Conservation (phyloP, 2,113 vertebrate species). For the Eolophus roseicapilla region DNA sequence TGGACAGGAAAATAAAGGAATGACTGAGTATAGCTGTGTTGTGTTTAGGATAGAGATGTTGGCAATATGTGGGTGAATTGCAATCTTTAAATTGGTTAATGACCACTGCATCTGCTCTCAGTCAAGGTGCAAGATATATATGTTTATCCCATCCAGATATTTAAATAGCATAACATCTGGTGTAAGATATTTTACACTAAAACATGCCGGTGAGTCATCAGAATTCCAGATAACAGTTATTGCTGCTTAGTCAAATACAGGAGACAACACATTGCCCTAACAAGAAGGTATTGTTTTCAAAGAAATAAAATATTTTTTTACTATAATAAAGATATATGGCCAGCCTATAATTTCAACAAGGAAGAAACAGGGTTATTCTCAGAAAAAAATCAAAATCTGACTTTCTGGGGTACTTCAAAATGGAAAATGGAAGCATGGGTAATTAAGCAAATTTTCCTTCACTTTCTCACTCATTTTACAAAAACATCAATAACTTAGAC, state of each 20-base stretch:
- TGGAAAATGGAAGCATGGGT: neutral
- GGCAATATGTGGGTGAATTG: neutral
- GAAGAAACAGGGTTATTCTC: neutral
- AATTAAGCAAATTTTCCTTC: neutral
- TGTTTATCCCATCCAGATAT: neutral
- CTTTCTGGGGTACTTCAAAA: neutral
- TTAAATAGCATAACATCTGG: neutral
- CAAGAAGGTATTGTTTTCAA: neutral
- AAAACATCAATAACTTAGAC: rapidly evolving
- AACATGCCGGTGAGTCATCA: neutral
- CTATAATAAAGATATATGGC: neutral
- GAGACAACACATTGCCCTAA: neutral
- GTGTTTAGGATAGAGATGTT: neutral
- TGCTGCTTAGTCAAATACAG: neutral
- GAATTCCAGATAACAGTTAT: neutral
- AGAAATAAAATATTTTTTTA: neutral
- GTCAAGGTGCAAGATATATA: neutral
- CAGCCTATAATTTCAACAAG: neutral
- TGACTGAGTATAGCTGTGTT: neutral
- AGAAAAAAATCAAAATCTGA: neutral
- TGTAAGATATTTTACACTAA: neutral
- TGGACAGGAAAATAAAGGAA: neutral
- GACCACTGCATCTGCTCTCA: neutral
- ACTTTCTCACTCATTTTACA: neutral
- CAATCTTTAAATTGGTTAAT: neutral